A percentile compares a stretch with the other conserved stretches of the same genome.
These are phyloP conservation scores for Carcina quercana DNA, from an alignment of 2,888 invertebrate genomes.

Conservation along the genomic window DNA sequence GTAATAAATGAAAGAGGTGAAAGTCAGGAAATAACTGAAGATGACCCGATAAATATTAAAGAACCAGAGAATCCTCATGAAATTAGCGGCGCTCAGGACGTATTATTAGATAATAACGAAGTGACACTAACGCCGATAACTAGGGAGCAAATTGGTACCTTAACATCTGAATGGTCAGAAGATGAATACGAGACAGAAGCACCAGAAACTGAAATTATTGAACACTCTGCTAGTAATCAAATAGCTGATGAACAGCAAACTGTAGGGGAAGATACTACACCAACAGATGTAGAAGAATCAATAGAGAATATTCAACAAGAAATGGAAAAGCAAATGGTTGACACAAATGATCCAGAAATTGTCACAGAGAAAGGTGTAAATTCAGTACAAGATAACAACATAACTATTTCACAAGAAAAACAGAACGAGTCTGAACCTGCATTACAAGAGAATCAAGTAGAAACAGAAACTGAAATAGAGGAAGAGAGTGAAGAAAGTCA, in stretches of 20 bases:
- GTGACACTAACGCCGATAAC: conserved; percentile 19
- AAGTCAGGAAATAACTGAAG: conserved; percentile 20
- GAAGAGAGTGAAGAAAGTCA: conserved; percentile 10
- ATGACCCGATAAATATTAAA: conserved; percentile 2
- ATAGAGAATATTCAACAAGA: conserved; percentile 66
- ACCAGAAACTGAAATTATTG: conserved; percentile 3
- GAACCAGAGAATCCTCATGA: conserved; percentile 5
- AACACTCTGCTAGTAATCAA: background rate
- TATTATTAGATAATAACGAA: conserved; percentile 18
- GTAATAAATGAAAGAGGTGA: conserved; percentile 7
- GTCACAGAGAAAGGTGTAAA: conserved; percentile 31
- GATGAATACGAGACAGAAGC: conserved; percentile 26
- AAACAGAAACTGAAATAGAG: no score
- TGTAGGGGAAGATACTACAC: conserved; percentile 11
- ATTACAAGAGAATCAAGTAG: no score
- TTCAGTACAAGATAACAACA: conserved; percentile 23
- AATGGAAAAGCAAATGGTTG: conserved; percentile 47
- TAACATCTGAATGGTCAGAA: conserved; percentile 57
- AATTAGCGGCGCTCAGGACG: conserved; percentile 13
- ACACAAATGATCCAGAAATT: conserved; percentile 9
- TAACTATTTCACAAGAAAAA: conserved; percentile 18
- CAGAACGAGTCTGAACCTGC: no score
- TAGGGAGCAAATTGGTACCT: conserved; percentile 35
- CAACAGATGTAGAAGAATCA: conserved; percentile 49
- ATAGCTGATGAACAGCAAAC: conserved; percentile 3